Evolutionary conservation across 1,140 invertebrate genomes (phyloP).

Genomic region (Hyposmocoma kahamanoa): DNA sequence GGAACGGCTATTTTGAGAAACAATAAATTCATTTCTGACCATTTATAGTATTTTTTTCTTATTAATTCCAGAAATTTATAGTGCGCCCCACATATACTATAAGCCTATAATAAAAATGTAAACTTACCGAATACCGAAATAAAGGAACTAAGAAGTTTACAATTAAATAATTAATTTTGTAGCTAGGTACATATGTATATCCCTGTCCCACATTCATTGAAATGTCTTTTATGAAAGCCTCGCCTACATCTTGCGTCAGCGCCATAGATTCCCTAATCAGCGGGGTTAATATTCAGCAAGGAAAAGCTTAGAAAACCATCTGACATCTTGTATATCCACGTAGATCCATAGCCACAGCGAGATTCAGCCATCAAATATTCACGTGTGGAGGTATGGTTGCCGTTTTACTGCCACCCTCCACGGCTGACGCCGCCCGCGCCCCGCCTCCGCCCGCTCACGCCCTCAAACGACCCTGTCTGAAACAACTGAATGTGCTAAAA

Average conservation of each 20-base stretch:
- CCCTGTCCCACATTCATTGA: no score
- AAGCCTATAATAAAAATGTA: no score
- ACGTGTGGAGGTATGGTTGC: slow-evolving; percentile 60
- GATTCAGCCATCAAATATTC: slow-evolving; percentile 70
- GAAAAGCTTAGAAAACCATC: not conserved
- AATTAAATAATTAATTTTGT: no score
- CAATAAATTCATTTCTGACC: no score
- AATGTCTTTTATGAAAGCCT: slow-evolving; percentile 17
- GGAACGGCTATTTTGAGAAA: no score
- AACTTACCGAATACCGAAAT: no score
- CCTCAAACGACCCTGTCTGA: slow-evolving; percentile 41
- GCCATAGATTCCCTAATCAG: slow-evolving; percentile 14
- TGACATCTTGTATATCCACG: slow-evolving; percentile 19
- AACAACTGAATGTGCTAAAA: slow-evolving; percentile 71
- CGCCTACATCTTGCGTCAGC: no score
- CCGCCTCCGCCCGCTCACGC: slow-evolving; percentile 18
- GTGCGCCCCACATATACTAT: no score
- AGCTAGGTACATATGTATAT: no score
- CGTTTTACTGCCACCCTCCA: slow-evolving; percentile 53
- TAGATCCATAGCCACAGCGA: slow-evolving; percentile 43
- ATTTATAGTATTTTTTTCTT: no score
- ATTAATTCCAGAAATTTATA: no score
- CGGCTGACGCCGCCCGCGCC: slow-evolving; percentile 9
- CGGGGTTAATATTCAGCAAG: slow-evolving; percentile 13
- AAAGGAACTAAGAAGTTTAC: no score